A percentile compares a stretch with the other conserved stretches of the same genome.
Conservation (phyloP, 2,797 vertebrate genomes). For the Sebastes cheni region DNA sequence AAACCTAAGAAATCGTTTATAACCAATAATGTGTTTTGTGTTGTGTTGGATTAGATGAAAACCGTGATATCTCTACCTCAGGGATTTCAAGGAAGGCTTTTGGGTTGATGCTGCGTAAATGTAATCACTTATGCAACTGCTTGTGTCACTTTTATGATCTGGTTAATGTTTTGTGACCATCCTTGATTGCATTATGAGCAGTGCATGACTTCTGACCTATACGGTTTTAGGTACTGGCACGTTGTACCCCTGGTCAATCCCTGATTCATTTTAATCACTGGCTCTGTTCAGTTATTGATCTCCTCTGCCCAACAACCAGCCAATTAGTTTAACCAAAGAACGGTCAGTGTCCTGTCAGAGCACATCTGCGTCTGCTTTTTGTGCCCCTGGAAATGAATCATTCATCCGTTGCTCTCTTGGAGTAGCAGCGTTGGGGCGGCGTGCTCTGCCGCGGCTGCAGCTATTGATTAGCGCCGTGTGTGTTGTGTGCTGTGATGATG, state of each 20-base stretch:
- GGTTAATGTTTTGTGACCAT: not conserved
- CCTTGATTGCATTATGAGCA: not conserved
- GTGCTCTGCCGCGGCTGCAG: constrained; percentile 2
- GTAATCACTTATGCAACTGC: not conserved
- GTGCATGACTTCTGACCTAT: not conserved
- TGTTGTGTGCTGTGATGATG: constrained; percentile 42
- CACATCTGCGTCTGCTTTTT: constrained; percentile 28
- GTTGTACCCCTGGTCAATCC: constrained; percentile 13
- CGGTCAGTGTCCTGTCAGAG: constrained; percentile 29
- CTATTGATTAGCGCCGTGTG: constrained; percentile 49
- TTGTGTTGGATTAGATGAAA: constrained; percentile 4
- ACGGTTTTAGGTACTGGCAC: not conserved
- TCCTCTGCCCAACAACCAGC: constrained; percentile 29
- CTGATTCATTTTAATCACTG: constrained; percentile 53
- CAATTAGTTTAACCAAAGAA: constrained; percentile 59
- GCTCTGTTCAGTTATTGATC: constrained; percentile 53
- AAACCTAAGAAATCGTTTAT: too few relatives aligned
- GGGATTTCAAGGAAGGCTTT: constrained; percentile 1
- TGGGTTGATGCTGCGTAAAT: not conserved
- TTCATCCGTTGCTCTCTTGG: constrained; percentile 28
- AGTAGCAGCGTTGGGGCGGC: constrained; percentile 18
- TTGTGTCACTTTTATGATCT: not conserved
- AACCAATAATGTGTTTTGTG: too few relatives aligned
- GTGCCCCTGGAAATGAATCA: constrained; percentile 31
- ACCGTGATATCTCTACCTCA: not conserved